A percentile compares a stretch with the other conserved stretches of the same genome.
phyloP scores from a whole-genome alignment of 2,888 invertebrate species.

The Cantharis nigra region DNA sequence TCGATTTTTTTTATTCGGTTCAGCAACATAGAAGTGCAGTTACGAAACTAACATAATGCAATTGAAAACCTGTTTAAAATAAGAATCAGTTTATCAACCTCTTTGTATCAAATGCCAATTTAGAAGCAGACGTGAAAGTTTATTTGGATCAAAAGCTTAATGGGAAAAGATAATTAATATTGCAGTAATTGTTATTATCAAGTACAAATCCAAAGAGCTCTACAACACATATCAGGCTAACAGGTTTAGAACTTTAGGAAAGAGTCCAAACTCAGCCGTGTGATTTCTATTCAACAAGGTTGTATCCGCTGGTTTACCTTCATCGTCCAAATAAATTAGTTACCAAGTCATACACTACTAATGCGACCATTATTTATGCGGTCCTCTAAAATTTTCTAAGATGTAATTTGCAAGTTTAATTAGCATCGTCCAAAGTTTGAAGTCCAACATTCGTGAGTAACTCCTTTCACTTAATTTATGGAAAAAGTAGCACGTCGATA shows the following conservation, averaged over 20 bases:
- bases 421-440: neutral
- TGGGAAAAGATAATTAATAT: neutral
- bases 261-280: neutral
- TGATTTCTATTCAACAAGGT: neutral
- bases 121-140: neutral
- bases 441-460: neutral
- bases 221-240: neutral
- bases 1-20: neutral
- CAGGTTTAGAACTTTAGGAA: neutral
- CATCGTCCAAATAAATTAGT: neutral
- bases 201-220: too few relatives aligned
- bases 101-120: neutral
- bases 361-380: neutral
- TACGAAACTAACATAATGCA: neutral
- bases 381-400: neutral
- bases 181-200: too few relatives aligned
- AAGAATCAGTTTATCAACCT: neutral
- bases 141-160: neutral
- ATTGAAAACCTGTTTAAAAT: neutral
- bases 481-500: neutral
- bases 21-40: neutral
- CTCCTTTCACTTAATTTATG: neutral
- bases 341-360: neutral
- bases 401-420: neutral
- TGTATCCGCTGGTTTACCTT: neutral